Percentiles rank a stretch among this genome's conserved stretches.
Conservation (phyloP, 1,140 invertebrate species). For the Plodia interpunctella region DNA sequence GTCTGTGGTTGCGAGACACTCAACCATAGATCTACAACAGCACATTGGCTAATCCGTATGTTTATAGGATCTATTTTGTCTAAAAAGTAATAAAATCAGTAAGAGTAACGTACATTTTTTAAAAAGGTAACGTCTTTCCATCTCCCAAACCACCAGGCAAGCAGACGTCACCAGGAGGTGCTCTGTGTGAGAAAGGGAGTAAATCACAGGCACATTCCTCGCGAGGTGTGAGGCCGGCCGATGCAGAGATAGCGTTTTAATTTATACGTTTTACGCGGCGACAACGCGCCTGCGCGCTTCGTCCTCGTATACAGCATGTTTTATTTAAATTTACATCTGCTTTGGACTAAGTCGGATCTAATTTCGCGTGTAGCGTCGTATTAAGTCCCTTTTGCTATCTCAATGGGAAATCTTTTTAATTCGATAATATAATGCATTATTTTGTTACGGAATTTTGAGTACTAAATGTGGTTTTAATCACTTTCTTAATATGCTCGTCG, state of each 20-base stretch:
- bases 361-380: neutral
- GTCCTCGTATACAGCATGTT: slow-evolving; percentile 48
- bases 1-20: too few relatives aligned
- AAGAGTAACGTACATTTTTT: too few relatives aligned
- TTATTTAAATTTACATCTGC: slow-evolving; percentile 15
- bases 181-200: slow-evolving; percentile 53
- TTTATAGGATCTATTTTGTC: too few relatives aligned
- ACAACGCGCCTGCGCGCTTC: slow-evolving; percentile 59
- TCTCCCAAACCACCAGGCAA: slow-evolving; percentile 23
- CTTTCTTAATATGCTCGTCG: too few relatives aligned
- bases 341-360: neutral
- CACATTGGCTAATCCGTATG: too few relatives aligned
- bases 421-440: slow-evolving; percentile 3
- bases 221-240: slow-evolving; percentile 73
- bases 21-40: too few relatives aligned
- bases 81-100: too few relatives aligned
- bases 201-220: slow-evolving; percentile 62
- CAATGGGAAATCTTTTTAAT: slow-evolving; percentile 8
- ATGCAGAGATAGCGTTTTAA: slow-evolving; percentile 67
- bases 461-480: too few relatives aligned
- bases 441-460: too few relatives aligned
- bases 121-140: too few relatives aligned
- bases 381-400: neutral
- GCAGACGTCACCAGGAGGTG: slow-evolving; percentile 39
- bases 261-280: slow-evolving; percentile 75